Conservation (phyloP, 2,888 invertebrate genomes). For the Cremastobaeus sp. region DNA sequence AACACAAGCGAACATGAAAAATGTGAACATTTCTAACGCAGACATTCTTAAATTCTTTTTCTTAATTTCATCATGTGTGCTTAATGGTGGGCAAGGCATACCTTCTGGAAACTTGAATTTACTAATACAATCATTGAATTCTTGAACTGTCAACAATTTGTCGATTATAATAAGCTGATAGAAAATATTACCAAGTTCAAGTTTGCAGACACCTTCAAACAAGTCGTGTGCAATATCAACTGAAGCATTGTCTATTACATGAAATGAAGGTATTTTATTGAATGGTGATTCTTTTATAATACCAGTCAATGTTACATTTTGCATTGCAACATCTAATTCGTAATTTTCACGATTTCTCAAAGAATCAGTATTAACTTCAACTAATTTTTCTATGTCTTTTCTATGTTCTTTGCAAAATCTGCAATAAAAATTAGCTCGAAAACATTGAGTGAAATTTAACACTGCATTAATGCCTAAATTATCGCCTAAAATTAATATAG, state of each 20-base stretch:
- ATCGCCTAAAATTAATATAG: conserved; percentile 12
- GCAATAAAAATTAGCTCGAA: conserved; percentile 17
- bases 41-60: conserved; percentile 55
- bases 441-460: conserved; percentile 3
- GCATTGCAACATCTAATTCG: not conserved
- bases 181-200: conserved; percentile 4
- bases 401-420: conserved; percentile 13
- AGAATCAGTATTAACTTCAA: not conserved
- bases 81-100: conserved; percentile 44
- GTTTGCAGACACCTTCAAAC: conserved; percentile 15
- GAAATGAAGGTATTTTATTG: conserved; percentile 11
- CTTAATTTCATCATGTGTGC: conserved; percentile 29
- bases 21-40: conserved; percentile 30
- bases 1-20: conserved; percentile 12
- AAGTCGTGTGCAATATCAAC: conserved; percentile 15
- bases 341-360: conserved; percentile 7
- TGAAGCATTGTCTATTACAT: conserved; percentile 4
- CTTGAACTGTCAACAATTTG: conserved; percentile 10
- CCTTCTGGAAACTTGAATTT: conserved; percentile 18
- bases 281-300: conserved; percentile 2
- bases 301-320: not conserved
- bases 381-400: not conserved
- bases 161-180: conserved; percentile 3
- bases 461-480: conserved; percentile 12
- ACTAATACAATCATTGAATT: not conserved